Conservation (phyloP, 2,888 invertebrate species). For the Cacoxenus indagator region DNA sequence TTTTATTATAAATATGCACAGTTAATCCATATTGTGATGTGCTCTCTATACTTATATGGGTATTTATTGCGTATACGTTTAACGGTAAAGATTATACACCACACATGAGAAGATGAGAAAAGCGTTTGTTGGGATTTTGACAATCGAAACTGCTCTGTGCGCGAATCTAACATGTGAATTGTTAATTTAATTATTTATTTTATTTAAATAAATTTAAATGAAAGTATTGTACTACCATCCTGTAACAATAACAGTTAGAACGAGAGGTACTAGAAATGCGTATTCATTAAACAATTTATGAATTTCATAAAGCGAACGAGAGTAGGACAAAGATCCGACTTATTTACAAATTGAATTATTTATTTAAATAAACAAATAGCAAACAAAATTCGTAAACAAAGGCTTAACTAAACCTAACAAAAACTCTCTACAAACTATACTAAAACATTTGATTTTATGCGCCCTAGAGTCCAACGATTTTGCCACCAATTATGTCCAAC, state of each 20-base stretch:
- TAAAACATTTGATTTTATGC: not conserved
- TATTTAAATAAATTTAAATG: constrained; percentile 34
- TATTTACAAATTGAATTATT: no score
- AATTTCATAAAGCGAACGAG: no score
- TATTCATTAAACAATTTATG: no score
- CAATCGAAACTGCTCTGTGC: constrained; percentile 12
- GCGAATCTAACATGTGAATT: not conserved
- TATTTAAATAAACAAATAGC: no score
- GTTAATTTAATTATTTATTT: constrained; percentile 32
- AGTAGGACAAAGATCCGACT: no score
- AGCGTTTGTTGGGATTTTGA: not conserved
- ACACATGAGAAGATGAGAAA: not conserved
- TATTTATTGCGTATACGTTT: not conserved
- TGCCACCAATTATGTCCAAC: constrained; percentile 65
- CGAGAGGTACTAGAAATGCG: not conserved
- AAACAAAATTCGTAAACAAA: not conserved
- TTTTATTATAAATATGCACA: constrained; percentile 1
- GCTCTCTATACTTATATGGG: constrained; percentile 32
- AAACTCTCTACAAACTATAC: not conserved
- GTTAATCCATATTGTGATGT: constrained; percentile 61
- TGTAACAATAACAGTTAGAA: not conserved
- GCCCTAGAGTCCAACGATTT: constrained; percentile 65
- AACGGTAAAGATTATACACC: not conserved
- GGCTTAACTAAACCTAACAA: not conserved
- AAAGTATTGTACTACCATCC: not conserved